Evolutionary conservation across 2,888 invertebrate genomes (phyloP).

Genomic region (Thysanoteuthis rhombus): DNA sequence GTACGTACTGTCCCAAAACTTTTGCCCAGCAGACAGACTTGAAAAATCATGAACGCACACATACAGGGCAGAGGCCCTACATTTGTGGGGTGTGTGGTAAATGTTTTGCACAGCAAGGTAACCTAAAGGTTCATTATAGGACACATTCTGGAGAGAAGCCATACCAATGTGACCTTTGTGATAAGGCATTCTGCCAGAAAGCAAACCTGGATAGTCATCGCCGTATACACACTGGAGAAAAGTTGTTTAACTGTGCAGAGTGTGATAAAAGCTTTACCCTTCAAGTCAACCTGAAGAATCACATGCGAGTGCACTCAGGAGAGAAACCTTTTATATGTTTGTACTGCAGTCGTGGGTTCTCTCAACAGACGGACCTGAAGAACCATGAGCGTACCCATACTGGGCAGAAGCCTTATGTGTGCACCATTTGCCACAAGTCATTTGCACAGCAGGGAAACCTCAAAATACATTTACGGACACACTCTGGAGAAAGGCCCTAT

Average conservation of each 20-base stretch:
- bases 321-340: constrained; percentile 22
- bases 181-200: constrained; percentile 19
- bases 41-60: constrained; percentile 13
- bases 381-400: constrained; percentile 18
- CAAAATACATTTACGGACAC: constrained; percentile 16
- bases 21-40: constrained; percentile 25
- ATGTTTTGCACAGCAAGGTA: constrained; percentile 13
- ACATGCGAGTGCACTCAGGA: background rate
- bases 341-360: background rate
- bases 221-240: background rate
- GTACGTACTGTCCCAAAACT: background rate
- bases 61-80: constrained; percentile 12
- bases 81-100: background rate
- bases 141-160: constrained; percentile 24
- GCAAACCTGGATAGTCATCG: constrained; percentile 14
- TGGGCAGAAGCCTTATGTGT: background rate
- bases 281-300: background rate
- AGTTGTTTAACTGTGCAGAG: constrained; percentile 12
- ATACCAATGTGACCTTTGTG: background rate
- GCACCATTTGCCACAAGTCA: background rate
- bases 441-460: constrained; percentile 28
- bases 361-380: background rate
- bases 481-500: constrained; percentile 84
- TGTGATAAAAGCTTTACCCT: background rate
- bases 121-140: background rate